These are phyloP conservation scores for Oncorhynchus masou DNA, from an alignment of 2,113 vertebrate species.

Conservation along the genomic window DNA sequence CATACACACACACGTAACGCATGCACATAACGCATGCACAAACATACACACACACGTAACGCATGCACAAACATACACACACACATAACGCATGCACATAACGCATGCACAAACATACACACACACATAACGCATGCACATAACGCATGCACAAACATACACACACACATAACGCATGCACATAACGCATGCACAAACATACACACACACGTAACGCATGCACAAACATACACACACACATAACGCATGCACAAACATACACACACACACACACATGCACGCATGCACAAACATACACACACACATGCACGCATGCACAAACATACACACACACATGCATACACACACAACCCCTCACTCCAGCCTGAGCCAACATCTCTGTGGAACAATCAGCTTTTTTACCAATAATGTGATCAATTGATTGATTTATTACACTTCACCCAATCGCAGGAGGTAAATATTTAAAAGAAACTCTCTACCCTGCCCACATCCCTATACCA, in stretches of 20 bases:
- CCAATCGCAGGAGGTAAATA: background rate
- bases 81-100: background rate
- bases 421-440: background rate
- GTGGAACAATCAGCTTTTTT: too few species aligned
- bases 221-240: slow-evolving; percentile 2
- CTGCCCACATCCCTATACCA: too few species aligned
- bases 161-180: background rate
- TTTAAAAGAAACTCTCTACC: too few species aligned
- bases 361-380: background rate
- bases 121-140: background rate
- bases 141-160: slow-evolving; percentile 7
- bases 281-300: slow-evolving; percentile 6
- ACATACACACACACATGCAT: background rate
- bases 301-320: slow-evolving; percentile 6
- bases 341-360: background rate
- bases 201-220: background rate
- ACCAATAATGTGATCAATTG: background rate
- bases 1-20: slow-evolving; percentile 13
- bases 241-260: too few species aligned
- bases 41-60: slow-evolving; percentile 1
- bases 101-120: slow-evolving; percentile 7
- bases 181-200: too few species aligned
- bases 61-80: background rate
- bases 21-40: slow-evolving; percentile 14
- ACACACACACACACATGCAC: slow-evolving; percentile 1